Conservation (phyloP, 2,113 vertebrate genomes). For the Psophia crepitans region DNA sequence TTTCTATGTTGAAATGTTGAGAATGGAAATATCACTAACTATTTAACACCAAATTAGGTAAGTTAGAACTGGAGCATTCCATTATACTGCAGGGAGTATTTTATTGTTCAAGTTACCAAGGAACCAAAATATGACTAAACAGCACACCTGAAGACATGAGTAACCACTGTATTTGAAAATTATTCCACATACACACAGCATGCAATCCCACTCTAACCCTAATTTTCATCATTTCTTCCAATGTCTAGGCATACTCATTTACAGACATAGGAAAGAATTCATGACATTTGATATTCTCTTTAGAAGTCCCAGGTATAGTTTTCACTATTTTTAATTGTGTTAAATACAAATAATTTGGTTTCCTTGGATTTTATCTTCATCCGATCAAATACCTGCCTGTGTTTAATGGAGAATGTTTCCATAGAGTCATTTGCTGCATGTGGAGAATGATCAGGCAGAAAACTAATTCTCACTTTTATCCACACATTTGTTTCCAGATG, state of each 20-base stretch:
- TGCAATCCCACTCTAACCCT: neutral
- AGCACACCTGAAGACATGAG: neutral
- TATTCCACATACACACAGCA: neutral
- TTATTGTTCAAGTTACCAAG: neutral
- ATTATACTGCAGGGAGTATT: neutral
- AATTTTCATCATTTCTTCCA: neutral
- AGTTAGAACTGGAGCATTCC: neutral
- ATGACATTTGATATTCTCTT: neutral
- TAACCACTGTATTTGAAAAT: neutral
- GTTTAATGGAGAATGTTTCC: neutral
- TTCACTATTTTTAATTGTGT: neutral
- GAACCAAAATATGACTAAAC: neutral
- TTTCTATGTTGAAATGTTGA: neutral
- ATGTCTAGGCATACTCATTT: neutral
- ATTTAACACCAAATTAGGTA: neutral
- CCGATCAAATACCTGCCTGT: too few relatives aligned
- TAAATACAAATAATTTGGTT: neutral
- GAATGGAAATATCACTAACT: neutral
- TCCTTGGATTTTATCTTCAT: neutral
- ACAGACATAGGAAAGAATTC: neutral
- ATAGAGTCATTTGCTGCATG: neutral
- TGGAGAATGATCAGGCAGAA: neutral
- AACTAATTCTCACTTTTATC: neutral
- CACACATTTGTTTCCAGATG: neutral
- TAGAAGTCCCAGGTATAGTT: neutral